Conservation (phyloP, 2,113 vertebrate genomes). For the Dromas ardeola region DNA sequence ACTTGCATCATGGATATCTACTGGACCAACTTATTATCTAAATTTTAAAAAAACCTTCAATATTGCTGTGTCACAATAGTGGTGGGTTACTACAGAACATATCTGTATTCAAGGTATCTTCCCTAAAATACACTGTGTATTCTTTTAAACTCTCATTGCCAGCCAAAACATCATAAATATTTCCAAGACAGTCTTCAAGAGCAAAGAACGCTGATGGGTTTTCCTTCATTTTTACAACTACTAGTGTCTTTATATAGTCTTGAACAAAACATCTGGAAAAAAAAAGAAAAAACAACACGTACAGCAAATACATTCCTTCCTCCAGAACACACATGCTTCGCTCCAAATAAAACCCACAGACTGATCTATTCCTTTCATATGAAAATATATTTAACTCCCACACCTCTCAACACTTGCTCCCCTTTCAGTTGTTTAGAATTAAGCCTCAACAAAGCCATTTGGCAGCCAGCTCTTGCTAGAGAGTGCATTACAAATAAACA, state of each 20-base stretch:
- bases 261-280: neutral
- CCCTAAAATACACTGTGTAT: neutral
- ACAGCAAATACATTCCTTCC: neutral
- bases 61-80: neutral
- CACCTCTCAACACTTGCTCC: neutral
- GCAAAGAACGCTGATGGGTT: neutral
- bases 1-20: neutral
- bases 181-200: neutral
- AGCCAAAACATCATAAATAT: neutral
- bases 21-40: neutral
- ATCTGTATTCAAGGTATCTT: neutral
- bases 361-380: neutral
- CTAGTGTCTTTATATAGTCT: neutral
- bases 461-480: neutral
- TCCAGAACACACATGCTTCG: neutral
- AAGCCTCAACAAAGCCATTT: neutral
- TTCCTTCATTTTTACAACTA: neutral
- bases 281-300: too few relatives aligned
- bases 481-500: neutral
- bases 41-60: neutral
- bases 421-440: neutral
- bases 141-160: neutral
- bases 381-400: neutral
- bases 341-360: neutral
- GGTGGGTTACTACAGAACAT: neutral